Evolutionary conservation across 1,140 invertebrate genomes (phyloP), one percentile per base, ranked within the genome.

Genomic region (Lucilia sericata): DNA sequence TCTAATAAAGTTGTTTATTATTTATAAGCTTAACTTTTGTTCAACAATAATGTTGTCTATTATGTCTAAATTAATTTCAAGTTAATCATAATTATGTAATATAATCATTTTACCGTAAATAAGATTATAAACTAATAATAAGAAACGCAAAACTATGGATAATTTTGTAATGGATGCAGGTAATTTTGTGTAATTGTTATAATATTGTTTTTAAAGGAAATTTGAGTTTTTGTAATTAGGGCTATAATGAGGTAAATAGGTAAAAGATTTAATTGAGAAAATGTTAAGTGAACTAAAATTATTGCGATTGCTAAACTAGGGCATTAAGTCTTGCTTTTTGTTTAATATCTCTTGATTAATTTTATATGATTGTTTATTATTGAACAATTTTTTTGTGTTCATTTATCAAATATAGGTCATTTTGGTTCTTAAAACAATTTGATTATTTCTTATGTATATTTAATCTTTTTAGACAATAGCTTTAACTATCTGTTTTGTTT

Each of bases 1-100:
- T 17, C 7, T 70, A 70, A 70, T 70, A 70, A 70, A 19, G 60
- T 70, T 70, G 60, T 70, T 70, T 5, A 21, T 19, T 21, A 70
- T 70, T 70, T 25, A 21, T 70, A 70, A 21, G n/a, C 17, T 19
- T 70, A 70, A 70, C 19, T 70, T 70, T 70, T 5, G 5, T 8
- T 10, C 8, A 19, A 9, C 19, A 5, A 25, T 70, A 3, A 70
- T 70, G 17, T 21, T 9, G 60, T 10, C 17, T 19, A 70, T 70
- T 70, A 70, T 70, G 60, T 70, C 60, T 70, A 70, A 70, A 70
- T 70, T 70, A 70, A 70, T 21, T 70, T 70, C 19, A 19, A 70
- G 60, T 70, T 19, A 70, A 70, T 70, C 60, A 70, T 70, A 70
- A 70, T 70, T 70, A 70, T 70, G 60, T 70, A 70, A 70, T 70